Evolutionary conservation across 2,888 invertebrate genomes (phyloP).

Genomic region (Hoplodrina blanda): DNA sequence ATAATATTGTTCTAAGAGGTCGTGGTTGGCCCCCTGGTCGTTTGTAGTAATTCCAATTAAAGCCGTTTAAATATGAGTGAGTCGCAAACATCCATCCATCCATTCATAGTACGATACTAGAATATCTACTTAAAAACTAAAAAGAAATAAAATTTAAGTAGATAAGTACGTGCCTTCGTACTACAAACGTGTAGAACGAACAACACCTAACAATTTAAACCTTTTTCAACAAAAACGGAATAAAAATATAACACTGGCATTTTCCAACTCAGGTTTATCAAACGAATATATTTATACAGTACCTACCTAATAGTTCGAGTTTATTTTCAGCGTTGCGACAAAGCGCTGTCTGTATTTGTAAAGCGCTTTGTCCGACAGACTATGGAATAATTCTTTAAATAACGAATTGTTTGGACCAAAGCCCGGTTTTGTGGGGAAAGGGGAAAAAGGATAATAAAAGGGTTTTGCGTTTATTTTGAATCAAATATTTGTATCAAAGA

Average conservation of each 20-base stretch:
- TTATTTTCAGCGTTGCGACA: constrained; percentile 34
- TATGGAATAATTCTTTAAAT: constrained; percentile 26
- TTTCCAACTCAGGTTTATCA: constrained; percentile 21
- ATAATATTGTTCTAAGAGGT: too few species aligned
- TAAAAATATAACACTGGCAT: constrained; percentile 19
- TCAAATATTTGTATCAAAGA: not conserved
- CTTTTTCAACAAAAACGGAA: not conserved
- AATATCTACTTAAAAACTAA: too few species aligned
- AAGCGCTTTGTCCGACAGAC: constrained; percentile 34
- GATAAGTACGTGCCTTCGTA: too few species aligned
- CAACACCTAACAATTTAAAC: not conserved
- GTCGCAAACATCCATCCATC: too few species aligned
- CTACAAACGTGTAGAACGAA: too few species aligned
- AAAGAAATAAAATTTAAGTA: too few species aligned
- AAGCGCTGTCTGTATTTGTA: constrained; percentile 40
- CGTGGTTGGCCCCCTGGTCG: too few species aligned
- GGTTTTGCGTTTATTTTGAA: not conserved
- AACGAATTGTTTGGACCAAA: constrained; percentile 9
- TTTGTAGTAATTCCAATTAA: too few species aligned
- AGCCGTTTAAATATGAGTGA: too few species aligned
- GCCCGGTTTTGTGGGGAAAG: not conserved
- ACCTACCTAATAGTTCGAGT: constrained; percentile 9
- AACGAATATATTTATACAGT: constrained; percentile 29
- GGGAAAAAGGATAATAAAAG: constrained; percentile 2
- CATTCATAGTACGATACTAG: too few species aligned